Base-by-base conservation (phyloP, 2,797 vertebrate genomes). In the Pipistrellus pygmaeus region DNA sequence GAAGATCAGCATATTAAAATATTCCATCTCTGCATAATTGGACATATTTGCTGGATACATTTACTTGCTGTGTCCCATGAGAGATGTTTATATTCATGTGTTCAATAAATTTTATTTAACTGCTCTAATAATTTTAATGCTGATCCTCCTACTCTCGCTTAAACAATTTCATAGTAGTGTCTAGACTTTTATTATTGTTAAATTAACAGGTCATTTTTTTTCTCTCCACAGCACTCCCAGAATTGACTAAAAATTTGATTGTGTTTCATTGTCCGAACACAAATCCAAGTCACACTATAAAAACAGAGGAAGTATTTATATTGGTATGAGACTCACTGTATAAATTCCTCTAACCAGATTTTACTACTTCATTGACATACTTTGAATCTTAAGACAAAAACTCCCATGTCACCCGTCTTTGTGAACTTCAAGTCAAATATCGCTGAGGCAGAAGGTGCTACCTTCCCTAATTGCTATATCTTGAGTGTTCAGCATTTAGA, bases 61-160 rank as follows among this genome's bases (percentile, higher is more conserved):
- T 73, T 76, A 53, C n/a, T 89, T 93, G 93, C 91, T 66, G 3
- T 62, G 41, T 92, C 46, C 72, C 81, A 64, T 0, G 27, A 90
- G 1, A 2, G 92, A 96, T 83, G 68, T n/a, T 96, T 96, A 94
- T 57, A 94, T 48, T 94, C 0, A 0, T 73, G 27, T 23, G 75
- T 72, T 76, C 93, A 96, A 92, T 51, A 95, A 41, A 93, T 55
- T 91, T 44, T 72, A 84, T 81, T 81, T 23, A 93, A 51, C 93
- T 96, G 41, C n/a, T 68, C 71, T 76, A 93, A 78, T 82, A 78
- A 76, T 93, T 91, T 89, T 81, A 97, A 72, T 86, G 53, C 15
- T 96, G 55, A 11, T 76, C 90, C 84, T 93, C 71, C 57, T 95
- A 38, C 62, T 92, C 41, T 51, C 55, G 75, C 23, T 84, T 95